These are phyloP conservation scores for Trichechus manatus DNA, from an alignment of 2,113 vertebrate species.

Conservation along the genomic window DNA sequence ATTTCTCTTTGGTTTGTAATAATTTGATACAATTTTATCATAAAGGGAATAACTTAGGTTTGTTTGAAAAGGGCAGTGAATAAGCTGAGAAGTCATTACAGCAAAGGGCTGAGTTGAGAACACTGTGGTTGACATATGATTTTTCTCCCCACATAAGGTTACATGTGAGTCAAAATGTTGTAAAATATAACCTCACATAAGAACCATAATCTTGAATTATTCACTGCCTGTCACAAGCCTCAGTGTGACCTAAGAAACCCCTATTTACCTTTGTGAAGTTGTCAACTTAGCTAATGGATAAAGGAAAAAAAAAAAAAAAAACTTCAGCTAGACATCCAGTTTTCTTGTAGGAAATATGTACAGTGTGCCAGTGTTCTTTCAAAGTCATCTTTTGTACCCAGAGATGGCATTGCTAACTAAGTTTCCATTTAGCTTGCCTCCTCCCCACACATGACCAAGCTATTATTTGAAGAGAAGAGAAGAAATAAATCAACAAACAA, in stretches of 20 bases:
- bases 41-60: slow-evolving; percentile 33
- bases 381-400: neutral
- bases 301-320: slow-evolving; percentile 39
- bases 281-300: slow-evolving; percentile 53
- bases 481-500: neutral
- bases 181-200: slow-evolving; percentile 64
- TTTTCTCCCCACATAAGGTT: slow-evolving; percentile 49
- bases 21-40: slow-evolving; percentile 71
- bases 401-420: slow-evolving; percentile 1
- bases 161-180: slow-evolving; percentile 46
- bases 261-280: slow-evolving; percentile 60
- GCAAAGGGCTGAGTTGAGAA: slow-evolving; percentile 87
- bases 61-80: slow-evolving; percentile 58
- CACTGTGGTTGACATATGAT: slow-evolving; percentile 75
- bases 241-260: slow-evolving; percentile 62
- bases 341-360: slow-evolving; percentile 55
- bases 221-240: slow-evolving; percentile 68
- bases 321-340: slow-evolving; percentile 58
- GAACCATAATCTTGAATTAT: slow-evolving; percentile 55
- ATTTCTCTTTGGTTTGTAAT: slow-evolving; percentile 74
- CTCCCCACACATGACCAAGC: slow-evolving; percentile 38
- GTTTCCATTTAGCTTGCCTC: slow-evolving; percentile 56
- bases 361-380: slow-evolving; percentile 8
- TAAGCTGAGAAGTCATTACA: slow-evolving; percentile 66
- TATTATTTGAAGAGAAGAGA: slow-evolving; percentile 27